A percentile compares a stretch with the other conserved stretches of the same genome.
phyloP scores from a whole-genome alignment of 1,140 invertebrate genomes.

The Drosophila trapezifrons region DNA sequence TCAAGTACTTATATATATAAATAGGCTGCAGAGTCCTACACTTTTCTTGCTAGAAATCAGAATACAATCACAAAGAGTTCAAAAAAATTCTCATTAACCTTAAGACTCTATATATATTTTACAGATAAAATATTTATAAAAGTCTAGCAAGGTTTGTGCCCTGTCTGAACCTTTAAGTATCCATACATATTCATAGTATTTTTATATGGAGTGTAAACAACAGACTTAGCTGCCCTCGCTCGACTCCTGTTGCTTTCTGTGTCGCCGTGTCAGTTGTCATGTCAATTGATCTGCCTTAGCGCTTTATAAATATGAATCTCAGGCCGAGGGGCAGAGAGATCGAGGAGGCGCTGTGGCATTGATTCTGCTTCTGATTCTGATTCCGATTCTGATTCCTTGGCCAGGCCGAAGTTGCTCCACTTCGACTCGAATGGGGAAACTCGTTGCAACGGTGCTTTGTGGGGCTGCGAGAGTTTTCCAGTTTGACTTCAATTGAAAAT shows the following conservation, averaged over 20 bases:
- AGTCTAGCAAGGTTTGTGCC: no score
- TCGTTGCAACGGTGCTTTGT: conserved; percentile 71
- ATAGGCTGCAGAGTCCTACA: no score
- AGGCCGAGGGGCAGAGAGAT: neutral
- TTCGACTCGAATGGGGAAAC: conserved; percentile 49
- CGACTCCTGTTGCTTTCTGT: conserved; percentile 32
- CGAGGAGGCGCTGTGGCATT: neutral
- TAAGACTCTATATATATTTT: no score
- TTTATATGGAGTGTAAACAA: no score
- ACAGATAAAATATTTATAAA: no score
- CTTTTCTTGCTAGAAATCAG: no score
- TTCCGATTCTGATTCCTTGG: conserved; percentile 51
- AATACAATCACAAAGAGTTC: no score
- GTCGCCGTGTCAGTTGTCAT: conserved; percentile 64
- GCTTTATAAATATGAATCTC: conserved; percentile 66
- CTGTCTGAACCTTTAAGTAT: no score
- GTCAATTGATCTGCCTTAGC: conserved; percentile 63
- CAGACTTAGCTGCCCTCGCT: conserved; percentile 5
- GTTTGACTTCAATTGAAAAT: conserved; percentile 56
- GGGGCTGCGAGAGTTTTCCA: conserved; percentile 32
- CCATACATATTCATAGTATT: no score
- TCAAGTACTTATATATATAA: no score
- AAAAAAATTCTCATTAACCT: no score
- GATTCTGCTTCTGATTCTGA: conserved; percentile 19
- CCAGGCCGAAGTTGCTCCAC: conserved; percentile 54